These are phyloP conservation scores for Leucozona laternaria DNA, from an alignment of 2,888 invertebrate genomes.

Conservation along the genomic window DNA sequence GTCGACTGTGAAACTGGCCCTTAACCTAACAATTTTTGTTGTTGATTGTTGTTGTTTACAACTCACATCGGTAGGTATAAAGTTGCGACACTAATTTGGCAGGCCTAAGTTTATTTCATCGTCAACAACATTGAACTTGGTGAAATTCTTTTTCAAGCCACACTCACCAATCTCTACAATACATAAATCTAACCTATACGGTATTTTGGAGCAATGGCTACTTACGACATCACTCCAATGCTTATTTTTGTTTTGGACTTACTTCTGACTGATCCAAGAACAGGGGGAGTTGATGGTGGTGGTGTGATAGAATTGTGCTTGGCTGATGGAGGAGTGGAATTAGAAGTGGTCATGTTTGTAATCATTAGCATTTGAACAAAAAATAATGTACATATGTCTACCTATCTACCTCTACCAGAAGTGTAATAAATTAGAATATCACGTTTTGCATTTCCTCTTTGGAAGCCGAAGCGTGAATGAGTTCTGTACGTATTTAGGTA, in stretches of 20 bases:
- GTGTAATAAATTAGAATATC: conserved; percentile 69
- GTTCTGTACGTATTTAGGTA: background rate
- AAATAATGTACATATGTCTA: background rate
- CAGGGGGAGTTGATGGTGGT: background rate
- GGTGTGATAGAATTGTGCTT: background rate
- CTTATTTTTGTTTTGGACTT: background rate
- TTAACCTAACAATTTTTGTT: too few species aligned
- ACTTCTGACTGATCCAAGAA: background rate
- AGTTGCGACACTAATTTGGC: too few species aligned
- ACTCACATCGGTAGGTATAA: too few species aligned
- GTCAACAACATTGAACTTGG: too few species aligned
- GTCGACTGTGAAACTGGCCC: too few species aligned
- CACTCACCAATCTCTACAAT: background rate
- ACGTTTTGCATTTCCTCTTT: conserved; percentile 75
- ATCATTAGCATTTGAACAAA: conserved; percentile 54
- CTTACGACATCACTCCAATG: conserved; percentile 18
- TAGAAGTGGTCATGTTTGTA: conserved; percentile 29
- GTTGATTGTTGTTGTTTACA: too few species aligned
- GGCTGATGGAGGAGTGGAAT: background rate
- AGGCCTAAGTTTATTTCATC: too few species aligned
- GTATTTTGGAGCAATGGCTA: conserved; percentile 32
- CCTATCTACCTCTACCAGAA: conserved; percentile 42
- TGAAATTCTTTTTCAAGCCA: background rate
- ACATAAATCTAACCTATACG: background rate
- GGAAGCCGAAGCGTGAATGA: conserved; percentile 37